These are phyloP conservation scores for Protophormia terraenovae DNA, from an alignment of 2,888 invertebrate species.

Conservation along the genomic window DNA sequence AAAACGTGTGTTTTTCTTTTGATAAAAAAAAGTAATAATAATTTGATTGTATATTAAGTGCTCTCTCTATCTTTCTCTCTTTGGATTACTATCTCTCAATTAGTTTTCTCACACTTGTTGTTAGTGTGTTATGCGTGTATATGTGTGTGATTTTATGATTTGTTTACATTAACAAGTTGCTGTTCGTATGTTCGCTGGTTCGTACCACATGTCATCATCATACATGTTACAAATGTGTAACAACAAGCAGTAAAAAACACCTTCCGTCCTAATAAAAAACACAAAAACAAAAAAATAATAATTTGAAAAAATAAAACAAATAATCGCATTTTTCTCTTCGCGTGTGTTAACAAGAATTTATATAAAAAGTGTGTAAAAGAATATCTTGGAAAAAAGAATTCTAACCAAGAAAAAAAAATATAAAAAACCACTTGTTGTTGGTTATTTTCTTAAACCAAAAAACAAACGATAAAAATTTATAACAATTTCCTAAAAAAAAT, in stretches of 20 bases:
- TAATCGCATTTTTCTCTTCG: background rate
- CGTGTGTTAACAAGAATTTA: background rate
- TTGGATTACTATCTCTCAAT: background rate
- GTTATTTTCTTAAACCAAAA: background rate
- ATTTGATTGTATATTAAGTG: background rate
- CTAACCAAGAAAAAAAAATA: too few relatives aligned
- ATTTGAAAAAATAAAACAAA: background rate
- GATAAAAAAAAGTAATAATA: background rate
- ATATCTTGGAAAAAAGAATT: conserved; percentile 16
- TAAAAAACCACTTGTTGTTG: conserved; percentile 51
- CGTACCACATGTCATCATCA: conserved; percentile 62
- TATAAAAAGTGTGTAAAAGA: conserved; percentile 8
- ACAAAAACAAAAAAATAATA: background rate
- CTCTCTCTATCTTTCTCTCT: conserved; percentile 3
- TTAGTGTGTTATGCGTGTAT: background rate
- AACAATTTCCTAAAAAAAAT: too few relatives aligned
- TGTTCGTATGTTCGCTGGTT: conserved; percentile 46
- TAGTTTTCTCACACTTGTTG: conserved; percentile 46
- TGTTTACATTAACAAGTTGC: conserved; percentile 54
- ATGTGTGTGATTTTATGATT: conserved; percentile 34
- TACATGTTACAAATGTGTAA: conserved; percentile 58
- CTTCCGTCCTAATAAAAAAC: conserved; percentile 39
- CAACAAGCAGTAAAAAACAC: background rate
- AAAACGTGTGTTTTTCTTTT: background rate
- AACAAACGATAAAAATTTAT: too few relatives aligned